Conservation (phyloP, 2,797 vertebrate genomes). For the Tachyglossus aculeatus region DNA sequence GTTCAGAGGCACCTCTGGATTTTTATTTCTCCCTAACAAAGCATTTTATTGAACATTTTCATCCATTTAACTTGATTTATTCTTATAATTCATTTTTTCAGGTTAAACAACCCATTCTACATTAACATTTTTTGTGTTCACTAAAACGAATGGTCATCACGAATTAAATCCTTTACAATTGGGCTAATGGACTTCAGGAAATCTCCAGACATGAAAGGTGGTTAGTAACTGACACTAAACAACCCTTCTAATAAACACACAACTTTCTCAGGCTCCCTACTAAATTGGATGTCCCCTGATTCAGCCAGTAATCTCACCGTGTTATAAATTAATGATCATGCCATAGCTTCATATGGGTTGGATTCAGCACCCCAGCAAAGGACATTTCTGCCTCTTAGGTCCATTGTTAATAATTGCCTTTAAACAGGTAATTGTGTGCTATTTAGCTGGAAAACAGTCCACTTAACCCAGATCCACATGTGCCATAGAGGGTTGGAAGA, state of each 20-base stretch:
- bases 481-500: no score
- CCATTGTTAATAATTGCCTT: not conserved
- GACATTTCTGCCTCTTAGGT: not conserved
- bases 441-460: not conserved
- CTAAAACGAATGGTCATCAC: not conserved
- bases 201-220: not conserved
- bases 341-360: not conserved
- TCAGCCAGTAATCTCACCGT: slow-evolving; percentile 1
- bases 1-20: not conserved
- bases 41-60: not conserved
- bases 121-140: not conserved
- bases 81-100: not conserved
- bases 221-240: not conserved
- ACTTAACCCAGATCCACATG: no score
- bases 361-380: not conserved
- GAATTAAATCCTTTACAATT: not conserved
- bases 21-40: not conserved
- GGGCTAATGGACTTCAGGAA: slow-evolving; percentile 23
- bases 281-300: not conserved
- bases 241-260: not conserved
- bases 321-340: slow-evolving; percentile 24
- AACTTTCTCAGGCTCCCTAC: not conserved
- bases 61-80: not conserved
- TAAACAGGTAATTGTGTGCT: not conserved
- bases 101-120: not conserved